Base-by-base conservation (phyloP, 2,797 vertebrate genomes). In the Pangasius sanitwongsei region DNA sequence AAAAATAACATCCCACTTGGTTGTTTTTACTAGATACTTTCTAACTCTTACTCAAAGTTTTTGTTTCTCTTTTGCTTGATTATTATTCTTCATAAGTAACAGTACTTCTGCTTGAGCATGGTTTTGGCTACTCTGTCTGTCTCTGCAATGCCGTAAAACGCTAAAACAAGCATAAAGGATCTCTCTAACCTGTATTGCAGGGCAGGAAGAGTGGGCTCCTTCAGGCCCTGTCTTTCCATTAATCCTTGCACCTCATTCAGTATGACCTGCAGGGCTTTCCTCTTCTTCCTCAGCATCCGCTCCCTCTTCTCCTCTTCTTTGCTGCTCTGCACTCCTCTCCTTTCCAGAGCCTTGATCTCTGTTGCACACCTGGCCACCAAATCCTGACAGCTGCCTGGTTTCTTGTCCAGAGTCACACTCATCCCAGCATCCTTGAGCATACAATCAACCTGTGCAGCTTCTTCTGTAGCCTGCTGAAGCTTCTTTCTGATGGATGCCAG, bases 161-260 rank as follows among this genome's bases (percentile, higher is more conserved):
- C 34, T 28, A 63, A 15, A 85, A 20, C 16, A 48, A 41, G 18
- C 1, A 69, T 8, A 48, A 63, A 57, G 4, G 12, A 77, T 63
- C 3, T 70, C 16, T 81, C 81, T 87, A 65, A 99, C 98, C 98
- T 97, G 85, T 97, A 96, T 25, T 97, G 97, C 69, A 99, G 91
- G 37, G 97, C 98, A 87, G 97, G 98, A 88, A 96, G 95, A 0
- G 96, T 97, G 11, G 96, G 95, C 92, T 99, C 98, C 89, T 95
- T 96, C 72, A 99, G 92, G 0, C 94, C 94, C 90, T 97, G 92
- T 91, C 94, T 95, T 87, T 95, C 94, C 72, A 97, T 94, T 61
- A 93, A 94, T 88, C 83, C 92, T 57, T 88, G 92, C 0, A 97
- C 88, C 82, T 98, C 97, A 89, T 94, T 96, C 91, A 99, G 95